A percentile compares a stretch with the other conserved stretches of the same genome.
Conservation (phyloP, 64 coral and sea anemone species). For the Montipora foliosa region DNA sequence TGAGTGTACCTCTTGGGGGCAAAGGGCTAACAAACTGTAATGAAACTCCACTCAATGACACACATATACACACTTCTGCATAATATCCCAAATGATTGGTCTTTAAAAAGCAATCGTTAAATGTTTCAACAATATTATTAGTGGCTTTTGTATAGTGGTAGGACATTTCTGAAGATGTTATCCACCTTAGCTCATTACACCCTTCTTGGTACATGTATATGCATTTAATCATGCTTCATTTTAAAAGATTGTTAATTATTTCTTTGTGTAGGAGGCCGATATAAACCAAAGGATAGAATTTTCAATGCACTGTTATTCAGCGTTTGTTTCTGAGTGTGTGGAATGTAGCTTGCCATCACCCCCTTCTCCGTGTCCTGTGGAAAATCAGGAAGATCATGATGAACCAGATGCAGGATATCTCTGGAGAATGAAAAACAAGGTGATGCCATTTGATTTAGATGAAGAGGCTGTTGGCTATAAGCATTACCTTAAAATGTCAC, state of each 20-base stretch:
- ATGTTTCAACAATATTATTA: too few relatives aligned
- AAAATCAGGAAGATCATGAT: not conserved
- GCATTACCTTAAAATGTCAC: not conserved
- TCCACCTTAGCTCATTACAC: not conserved
- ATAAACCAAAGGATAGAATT: not conserved
- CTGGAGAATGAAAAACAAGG: not conserved
- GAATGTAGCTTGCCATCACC: not conserved
- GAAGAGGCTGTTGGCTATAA: not conserved
- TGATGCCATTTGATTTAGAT: not conserved
- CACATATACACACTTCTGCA: too few relatives aligned
- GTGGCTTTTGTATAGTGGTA: too few relatives aligned
- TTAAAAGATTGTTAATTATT: not conserved
- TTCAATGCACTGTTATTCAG: not conserved
- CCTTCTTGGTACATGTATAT: too few relatives aligned
- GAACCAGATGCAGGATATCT: not conserved
- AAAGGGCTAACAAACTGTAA: too few relatives aligned
- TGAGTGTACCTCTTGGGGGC: too few relatives aligned
- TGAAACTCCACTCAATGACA: too few relatives aligned
- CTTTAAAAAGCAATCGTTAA: too few relatives aligned
- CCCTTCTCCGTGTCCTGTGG: not conserved
- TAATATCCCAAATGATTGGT: too few relatives aligned
- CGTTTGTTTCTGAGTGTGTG: not conserved
- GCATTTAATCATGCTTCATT: too few relatives aligned
- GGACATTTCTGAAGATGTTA: too few relatives aligned
- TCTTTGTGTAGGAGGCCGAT: conserved; percentile 13